These are phyloP conservation scores for Sterna hirundo DNA, from an alignment of 2,113 vertebrate species.

Conservation along the genomic window DNA sequence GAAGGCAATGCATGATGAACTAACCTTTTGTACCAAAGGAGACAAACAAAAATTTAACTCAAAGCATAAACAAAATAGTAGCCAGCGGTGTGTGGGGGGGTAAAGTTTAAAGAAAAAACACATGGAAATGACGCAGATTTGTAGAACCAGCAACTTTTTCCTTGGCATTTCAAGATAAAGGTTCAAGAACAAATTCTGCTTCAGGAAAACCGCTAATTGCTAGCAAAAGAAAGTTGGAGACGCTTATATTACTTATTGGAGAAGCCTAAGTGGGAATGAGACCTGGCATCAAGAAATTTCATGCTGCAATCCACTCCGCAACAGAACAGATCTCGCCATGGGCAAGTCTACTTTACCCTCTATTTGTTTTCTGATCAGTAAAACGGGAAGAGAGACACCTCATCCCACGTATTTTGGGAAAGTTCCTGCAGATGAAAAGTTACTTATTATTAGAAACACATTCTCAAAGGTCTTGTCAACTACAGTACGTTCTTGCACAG, in stretches of 20 bases:
- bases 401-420: background rate
- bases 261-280: background rate
- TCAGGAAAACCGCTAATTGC: background rate
- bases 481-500: background rate
- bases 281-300: background rate
- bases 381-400: background rate
- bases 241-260: background rate
- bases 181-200: background rate
- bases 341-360: background rate
- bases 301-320: background rate
- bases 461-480: background rate
- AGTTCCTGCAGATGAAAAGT: background rate
- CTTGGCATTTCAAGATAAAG: background rate
- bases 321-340: fast-evolving
- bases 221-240: background rate
- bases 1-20: background rate
- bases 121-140: background rate
- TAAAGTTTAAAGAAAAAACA: conserved; percentile 17
- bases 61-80: conserved; percentile 1
- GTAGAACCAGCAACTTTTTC: background rate
- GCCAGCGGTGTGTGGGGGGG: background rate
- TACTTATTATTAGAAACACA: fast-evolving
- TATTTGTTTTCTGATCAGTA: background rate
- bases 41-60: background rate
- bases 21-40: conserved; percentile 10